Percentiles rank a stretch among this genome's conserved stretches.
These are phyloP conservation scores for Lottia gigantea DNA, from an alignment of 2,888 invertebrate species.

Conservation along the genomic window DNA sequence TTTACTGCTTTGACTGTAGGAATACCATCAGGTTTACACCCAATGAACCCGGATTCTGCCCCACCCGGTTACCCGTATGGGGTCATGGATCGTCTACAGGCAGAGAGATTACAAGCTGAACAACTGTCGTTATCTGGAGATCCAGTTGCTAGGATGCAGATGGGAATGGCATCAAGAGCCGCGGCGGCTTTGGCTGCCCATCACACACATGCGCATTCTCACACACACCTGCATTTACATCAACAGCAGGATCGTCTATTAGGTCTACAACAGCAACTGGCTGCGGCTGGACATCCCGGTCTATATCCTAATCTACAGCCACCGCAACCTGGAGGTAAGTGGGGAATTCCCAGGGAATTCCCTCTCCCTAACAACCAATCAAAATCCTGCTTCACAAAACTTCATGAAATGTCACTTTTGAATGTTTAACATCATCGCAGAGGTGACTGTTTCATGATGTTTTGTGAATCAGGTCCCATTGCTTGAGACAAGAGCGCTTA, in stretches of 20 bases:
- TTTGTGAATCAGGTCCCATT: too few species aligned
- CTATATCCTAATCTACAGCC: constrained; percentile 21
- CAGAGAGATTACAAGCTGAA: constrained; percentile 74
- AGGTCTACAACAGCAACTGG: constrained; percentile 30
- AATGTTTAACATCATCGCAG: too few species aligned
- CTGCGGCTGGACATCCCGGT: constrained; percentile 26
- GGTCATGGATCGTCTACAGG: constrained; percentile 59
- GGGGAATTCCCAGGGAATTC: background rate
- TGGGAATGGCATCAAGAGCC: constrained; percentile 71
- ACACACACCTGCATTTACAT: constrained; percentile 83
- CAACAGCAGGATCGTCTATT: constrained; percentile 40
- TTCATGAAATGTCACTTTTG: too few species aligned
- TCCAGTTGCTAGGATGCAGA: constrained; percentile 91
- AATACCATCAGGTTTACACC: constrained; percentile 36
- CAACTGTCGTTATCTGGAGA: constrained; percentile 83
- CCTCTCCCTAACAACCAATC: background rate
- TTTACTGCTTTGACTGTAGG: constrained; percentile 26
- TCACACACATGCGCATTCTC: constrained; percentile 92
- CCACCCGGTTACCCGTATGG: constrained; percentile 7
- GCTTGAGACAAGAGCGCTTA: too few species aligned
- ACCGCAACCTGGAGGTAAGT: constrained; percentile 8
- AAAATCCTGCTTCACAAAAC: too few species aligned
- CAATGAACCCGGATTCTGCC: background rate
- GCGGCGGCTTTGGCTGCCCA: constrained; percentile 74
- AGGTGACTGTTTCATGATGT: too few species aligned